These are phyloP conservation scores for Tachystola acroxantha DNA, from an alignment of 2,888 invertebrate species.

Conservation along the genomic window DNA sequence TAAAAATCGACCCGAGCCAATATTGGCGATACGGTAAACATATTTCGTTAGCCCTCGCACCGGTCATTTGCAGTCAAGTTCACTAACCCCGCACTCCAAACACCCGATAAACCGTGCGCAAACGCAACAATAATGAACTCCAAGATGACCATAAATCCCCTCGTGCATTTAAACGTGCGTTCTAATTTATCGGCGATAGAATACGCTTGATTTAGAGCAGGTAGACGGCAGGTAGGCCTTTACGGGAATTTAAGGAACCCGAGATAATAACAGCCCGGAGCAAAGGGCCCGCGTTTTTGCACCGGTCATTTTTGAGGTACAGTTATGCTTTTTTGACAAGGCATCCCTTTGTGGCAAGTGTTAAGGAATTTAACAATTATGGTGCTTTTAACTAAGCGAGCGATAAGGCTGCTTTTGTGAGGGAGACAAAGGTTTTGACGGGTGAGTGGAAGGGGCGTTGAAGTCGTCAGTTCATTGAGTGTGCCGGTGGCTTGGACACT, in stretches of 20 bases:
- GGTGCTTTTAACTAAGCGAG: constrained; percentile 17
- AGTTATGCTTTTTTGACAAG: constrained; percentile 44
- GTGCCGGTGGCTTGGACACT: too few species aligned
- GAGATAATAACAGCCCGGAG: constrained; percentile 32
- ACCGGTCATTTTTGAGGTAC: constrained; percentile 57
- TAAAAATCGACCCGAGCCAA: constrained; percentile 11
- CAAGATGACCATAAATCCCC: constrained; percentile 47
- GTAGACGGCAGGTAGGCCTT: constrained; percentile 63
- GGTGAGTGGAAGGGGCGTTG: constrained; percentile 25
- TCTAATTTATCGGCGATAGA: constrained; percentile 63
- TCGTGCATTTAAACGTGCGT: constrained; percentile 37
- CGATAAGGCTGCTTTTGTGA: constrained; percentile 23
- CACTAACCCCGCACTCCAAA: constrained; percentile 23
- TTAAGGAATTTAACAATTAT: constrained; percentile 43
- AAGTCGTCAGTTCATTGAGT: constrained; percentile 29
- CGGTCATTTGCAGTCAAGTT: constrained; percentile 28
- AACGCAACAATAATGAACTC: constrained; percentile 60
- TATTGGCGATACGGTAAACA: constrained; percentile 6
- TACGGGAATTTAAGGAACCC: constrained; percentile 47
- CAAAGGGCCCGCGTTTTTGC: constrained; percentile 44
- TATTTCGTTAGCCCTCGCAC: constrained; percentile 23
- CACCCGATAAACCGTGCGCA: constrained; percentile 32
- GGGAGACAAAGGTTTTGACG: constrained; percentile 26
- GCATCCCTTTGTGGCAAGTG: constrained; percentile 49
- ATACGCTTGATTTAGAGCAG: constrained; percentile 58